Evolutionary conservation across 2,888 invertebrate species (phyloP), one percentile per base, ranked within the genome.

Genomic region (Argyra leucocephala): DNA sequence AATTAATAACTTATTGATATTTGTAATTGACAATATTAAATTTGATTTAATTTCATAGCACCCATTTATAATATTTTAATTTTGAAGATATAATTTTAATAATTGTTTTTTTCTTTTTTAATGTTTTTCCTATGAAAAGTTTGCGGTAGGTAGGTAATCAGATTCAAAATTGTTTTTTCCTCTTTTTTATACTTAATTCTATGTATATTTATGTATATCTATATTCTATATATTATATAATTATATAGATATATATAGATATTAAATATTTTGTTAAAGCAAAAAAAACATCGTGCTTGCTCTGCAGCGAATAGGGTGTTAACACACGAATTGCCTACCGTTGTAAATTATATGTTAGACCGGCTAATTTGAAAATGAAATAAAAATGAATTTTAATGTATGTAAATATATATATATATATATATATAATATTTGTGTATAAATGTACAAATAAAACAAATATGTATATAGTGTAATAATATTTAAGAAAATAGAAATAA

Each of bases 311-410:
- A 67, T 63, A 64, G 67, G 67, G 67, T 67, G 67, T 67, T 65
- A 67, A 67, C 67, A 67, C 67, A 67, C 67, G 67, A 65, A 64
- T 64, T 63, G 62, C 67, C 57, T 60, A 58, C 60, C 64, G 67
- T 62, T 31, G 62, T 67, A 63, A 66, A 66, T 66, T 66, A 66
- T 60, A 66, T 58, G 62, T 21, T 22, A 59, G 23, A 48, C 48
- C 48, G 18, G 15, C 48, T 48, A 48, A 48, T 48, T 48, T 48
- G 15, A 48, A 5, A 48, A 48, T 48, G 15, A 26, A 26, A 26
- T 26, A 26, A 26, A 26, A 26, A 26, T 7, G 26, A 7, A 26
- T 26, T 26, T 26, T 26, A 4, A 26, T 6, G 26, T 26, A 6
- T 26, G n/a, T n/a, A n/a, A n/a, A n/a, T n/a, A n/a, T n/a, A n/a